These are phyloP conservation scores for Caerostris darwini DNA, from an alignment of 1,140 invertebrate species.

Conservation along the genomic window DNA sequence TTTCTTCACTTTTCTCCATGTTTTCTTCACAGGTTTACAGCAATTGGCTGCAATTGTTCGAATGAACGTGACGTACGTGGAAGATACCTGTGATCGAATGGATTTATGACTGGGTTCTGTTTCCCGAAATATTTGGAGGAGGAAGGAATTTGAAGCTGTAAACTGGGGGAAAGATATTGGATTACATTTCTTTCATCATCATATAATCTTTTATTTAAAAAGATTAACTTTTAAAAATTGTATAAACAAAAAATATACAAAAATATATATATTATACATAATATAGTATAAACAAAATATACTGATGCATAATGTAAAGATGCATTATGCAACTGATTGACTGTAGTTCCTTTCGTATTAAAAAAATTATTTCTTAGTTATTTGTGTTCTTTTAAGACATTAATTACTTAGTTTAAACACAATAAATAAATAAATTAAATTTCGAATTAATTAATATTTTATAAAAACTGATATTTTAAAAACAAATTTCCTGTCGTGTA, in stretches of 20 bases:
- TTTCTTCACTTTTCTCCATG: background rate
- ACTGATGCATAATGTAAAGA: background rate
- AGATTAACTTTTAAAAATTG: background rate
- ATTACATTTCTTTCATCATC: background rate
- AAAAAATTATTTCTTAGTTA: too few relatives aligned
- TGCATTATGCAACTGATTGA: background rate
- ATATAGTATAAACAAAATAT: background rate
- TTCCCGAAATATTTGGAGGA: background rate
- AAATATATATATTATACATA: background rate
- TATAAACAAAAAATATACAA: background rate
- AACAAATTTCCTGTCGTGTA: too few relatives aligned
- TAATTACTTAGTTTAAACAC: too few relatives aligned
- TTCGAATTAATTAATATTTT: too few relatives aligned
- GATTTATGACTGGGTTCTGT: slow-evolving; percentile 6
- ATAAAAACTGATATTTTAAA: too few relatives aligned
- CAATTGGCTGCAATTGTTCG: slow-evolving; percentile 56
- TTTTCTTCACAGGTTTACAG: slow-evolving; percentile 35
- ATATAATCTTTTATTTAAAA: background rate
- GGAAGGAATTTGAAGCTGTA: background rate
- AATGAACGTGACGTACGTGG: slow-evolving; percentile 34
- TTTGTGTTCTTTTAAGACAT: too few relatives aligned
- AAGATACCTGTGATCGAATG: slow-evolving; percentile 34
- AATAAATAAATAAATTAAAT: too few relatives aligned
- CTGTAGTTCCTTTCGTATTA: too few relatives aligned
- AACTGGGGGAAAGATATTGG: background rate